Evolutionary conservation across 2,113 vertebrate genomes (phyloP).

Genomic region (Rousettus leschenaultii): DNA sequence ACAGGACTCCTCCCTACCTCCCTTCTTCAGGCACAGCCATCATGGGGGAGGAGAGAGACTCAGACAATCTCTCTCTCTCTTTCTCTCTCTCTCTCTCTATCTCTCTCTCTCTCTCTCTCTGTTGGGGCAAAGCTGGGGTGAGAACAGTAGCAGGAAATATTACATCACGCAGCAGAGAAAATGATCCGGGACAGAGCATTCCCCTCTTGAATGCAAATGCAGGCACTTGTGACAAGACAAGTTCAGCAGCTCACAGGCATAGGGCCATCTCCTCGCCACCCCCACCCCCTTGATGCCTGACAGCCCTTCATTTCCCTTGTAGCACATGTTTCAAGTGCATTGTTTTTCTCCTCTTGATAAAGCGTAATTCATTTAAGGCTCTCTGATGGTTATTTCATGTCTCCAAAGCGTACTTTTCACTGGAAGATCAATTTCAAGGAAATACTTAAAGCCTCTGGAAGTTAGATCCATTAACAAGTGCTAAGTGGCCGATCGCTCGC

Average conservation of each 20-base stretch:
- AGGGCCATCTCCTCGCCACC: no score
- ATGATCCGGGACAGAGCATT: no score
- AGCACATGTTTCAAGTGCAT: constrained; percentile 66
- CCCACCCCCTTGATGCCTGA: background rate
- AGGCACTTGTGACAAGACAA: background rate
- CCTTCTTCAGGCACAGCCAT: background rate
- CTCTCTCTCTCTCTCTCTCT: background rate
- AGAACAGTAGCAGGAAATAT: background rate
- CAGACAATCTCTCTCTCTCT: background rate
- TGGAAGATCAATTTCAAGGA: constrained; percentile 68
- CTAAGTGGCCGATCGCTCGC: constrained; percentile 69
- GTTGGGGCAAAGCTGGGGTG: background rate
- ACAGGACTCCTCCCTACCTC: background rate
- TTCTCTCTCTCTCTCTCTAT: no score
- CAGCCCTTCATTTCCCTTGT: constrained; percentile 32
- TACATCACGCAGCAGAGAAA: background rate
- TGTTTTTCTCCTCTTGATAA: constrained; percentile 78
- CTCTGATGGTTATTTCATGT: constrained; percentile 69
- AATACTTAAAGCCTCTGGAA: constrained; percentile 71
- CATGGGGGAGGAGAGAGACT: background rate
- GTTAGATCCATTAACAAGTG: constrained; percentile 73
- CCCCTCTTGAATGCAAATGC: background rate
- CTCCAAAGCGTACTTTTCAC: constrained; percentile 77
- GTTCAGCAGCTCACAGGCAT: no score
- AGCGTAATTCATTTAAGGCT: constrained; percentile 75